Evolutionary conservation across 2,888 invertebrate species (phyloP).

Genomic region (Andrena marginata): DNA sequence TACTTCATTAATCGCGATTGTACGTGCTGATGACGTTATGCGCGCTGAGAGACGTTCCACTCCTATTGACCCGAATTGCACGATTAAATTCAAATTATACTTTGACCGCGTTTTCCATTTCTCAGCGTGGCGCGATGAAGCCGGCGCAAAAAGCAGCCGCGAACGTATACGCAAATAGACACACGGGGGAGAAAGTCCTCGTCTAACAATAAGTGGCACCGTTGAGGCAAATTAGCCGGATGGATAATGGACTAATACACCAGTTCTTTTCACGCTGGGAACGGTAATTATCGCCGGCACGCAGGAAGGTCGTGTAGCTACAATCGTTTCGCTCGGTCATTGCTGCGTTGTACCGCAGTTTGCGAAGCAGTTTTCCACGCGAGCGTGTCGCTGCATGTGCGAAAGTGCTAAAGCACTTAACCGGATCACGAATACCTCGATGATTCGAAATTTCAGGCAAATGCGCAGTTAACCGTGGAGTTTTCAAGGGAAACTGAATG

Average conservation of each 20-base stretch:
- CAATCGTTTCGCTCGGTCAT: slow-evolving; percentile 53
- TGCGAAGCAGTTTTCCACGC: slow-evolving; percentile 3
- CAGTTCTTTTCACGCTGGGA: slow-evolving; percentile 44
- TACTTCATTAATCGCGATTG: slow-evolving; percentile 3
- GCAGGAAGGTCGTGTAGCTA: slow-evolving; percentile 38
- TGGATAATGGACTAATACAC: slow-evolving; percentile 55
- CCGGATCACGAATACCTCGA: not conserved
- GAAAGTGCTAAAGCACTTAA: slow-evolving; percentile 31
- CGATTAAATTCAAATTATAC: slow-evolving; percentile 42
- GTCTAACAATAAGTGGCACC: slow-evolving; percentile 58
- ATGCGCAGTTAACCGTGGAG: not conserved
- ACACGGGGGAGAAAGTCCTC: slow-evolving; percentile 59
- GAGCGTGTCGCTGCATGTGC: not conserved
- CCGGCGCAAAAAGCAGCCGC: slow-evolving; percentile 5
- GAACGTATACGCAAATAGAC: not conserved
- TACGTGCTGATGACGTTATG: not conserved
- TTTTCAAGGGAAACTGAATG: not conserved
- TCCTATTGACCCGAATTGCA: slow-evolving; percentile 28
- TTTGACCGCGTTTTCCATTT: slow-evolving; percentile 44
- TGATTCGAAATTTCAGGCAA: not conserved
- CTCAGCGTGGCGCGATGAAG: slow-evolving; percentile 27
- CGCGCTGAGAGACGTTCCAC: not conserved
- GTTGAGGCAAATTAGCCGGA: slow-evolving; percentile 59
- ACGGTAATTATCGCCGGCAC: slow-evolving; percentile 57
- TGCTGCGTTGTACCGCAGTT: slow-evolving; percentile 40